A percentile compares a stretch with the other conserved stretches of the same genome.
These are phyloP conservation scores for Brachionus calyciflorus DNA, from an alignment of 1,140 invertebrate genomes.

Conservation along the genomic window DNA sequence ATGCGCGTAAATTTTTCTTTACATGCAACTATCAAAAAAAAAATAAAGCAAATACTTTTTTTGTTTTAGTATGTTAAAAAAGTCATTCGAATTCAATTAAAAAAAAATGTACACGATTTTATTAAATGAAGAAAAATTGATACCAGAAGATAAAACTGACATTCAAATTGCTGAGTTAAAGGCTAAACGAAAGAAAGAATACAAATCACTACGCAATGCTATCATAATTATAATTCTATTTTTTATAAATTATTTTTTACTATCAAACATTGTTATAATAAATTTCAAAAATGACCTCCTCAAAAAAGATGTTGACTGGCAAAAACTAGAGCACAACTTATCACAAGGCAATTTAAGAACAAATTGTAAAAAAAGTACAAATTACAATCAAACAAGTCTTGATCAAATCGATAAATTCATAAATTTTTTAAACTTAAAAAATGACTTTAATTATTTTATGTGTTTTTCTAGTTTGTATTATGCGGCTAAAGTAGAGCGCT, in stretches of 20 bases:
- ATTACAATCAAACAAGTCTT: not conserved
- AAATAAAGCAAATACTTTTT: too few species aligned
- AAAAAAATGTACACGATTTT: not conserved
- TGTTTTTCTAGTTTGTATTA: slow-evolving; percentile 34
- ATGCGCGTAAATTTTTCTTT: too few species aligned
- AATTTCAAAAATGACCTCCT: not conserved
- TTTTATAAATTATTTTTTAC: not conserved
- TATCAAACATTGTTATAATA: not conserved
- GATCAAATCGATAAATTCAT: not conserved
- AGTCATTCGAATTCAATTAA: too few species aligned
- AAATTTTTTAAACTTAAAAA: not conserved
- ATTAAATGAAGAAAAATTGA: not conserved
- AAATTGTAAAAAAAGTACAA: not conserved
- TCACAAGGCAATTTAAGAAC: too few species aligned
- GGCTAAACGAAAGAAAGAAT: not conserved
- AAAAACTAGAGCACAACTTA: not conserved
- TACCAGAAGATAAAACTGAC: not conserved
- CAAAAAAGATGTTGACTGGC: not conserved
- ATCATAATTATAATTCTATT: not conserved
- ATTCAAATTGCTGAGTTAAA: not conserved
- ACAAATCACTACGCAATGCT: not conserved
- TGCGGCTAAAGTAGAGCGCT: not conserved
- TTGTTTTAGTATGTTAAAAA: too few species aligned
- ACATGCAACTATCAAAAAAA: too few species aligned
- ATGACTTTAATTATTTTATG: slow-evolving; percentile 30